Percentiles rank a stretch among this genome's conserved stretches.
phyloP scores from a whole-genome alignment of 1,140 invertebrate genomes.

The Maniola jurtina region DNA sequence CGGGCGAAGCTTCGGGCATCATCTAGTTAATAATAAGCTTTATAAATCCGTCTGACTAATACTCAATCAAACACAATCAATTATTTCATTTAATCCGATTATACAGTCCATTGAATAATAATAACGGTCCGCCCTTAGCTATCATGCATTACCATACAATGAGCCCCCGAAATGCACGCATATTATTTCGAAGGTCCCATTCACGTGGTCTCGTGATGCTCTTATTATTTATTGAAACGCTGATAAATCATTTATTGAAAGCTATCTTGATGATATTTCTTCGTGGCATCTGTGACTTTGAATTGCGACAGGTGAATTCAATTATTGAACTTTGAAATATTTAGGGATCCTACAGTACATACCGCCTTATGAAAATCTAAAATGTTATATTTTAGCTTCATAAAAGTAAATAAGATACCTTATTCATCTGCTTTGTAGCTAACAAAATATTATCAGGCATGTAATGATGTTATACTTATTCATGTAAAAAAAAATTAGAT shows the following conservation, averaged over 20 bases:
- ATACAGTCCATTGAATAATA: constrained; percentile 15
- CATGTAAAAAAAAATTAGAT: too few species aligned
- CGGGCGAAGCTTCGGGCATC: too few species aligned
- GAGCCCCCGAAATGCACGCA: constrained; percentile 42
- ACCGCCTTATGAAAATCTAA: too few species aligned
- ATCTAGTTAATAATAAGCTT: not conserved
- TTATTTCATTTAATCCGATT: constrained; percentile 15
- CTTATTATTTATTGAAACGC: constrained; percentile 44
- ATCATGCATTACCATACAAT: constrained; percentile 64
- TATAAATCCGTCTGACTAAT: not conserved
- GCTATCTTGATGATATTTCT: constrained; percentile 62
- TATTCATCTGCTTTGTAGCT: too few species aligned
- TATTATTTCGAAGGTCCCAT: constrained; percentile 43
- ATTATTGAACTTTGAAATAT: constrained; percentile 48
- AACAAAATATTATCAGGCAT: too few species aligned
- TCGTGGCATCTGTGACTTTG: constrained; percentile 56
- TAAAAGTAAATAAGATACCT: too few species aligned
- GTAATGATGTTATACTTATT: too few species aligned
- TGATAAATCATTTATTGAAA: constrained; percentile 58
- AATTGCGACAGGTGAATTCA: constrained; percentile 49
- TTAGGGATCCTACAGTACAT: not conserved
- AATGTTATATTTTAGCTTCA: too few species aligned
- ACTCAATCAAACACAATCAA: constrained; percentile 10
- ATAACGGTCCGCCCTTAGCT: constrained; percentile 27
- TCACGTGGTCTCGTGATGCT: constrained; percentile 35